A percentile compares a stretch with the other conserved stretches of the same genome.
Conservation (phyloP, 1,140 invertebrate genomes). For the Hyposmocoma kahamanoa region DNA sequence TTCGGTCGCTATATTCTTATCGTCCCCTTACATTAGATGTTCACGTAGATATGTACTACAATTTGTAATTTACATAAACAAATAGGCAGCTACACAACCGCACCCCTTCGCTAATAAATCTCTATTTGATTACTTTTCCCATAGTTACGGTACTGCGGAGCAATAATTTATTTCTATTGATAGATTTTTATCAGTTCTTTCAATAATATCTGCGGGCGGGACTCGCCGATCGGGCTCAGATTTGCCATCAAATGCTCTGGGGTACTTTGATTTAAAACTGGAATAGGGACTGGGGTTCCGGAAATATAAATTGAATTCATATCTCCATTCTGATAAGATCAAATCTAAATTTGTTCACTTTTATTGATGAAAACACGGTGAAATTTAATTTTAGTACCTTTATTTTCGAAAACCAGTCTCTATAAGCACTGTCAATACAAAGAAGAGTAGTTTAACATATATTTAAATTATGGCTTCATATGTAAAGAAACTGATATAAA, state of each 20-base stretch:
- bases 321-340: conserved; percentile 47
- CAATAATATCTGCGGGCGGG: conserved; percentile 46
- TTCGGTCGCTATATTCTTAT: too few relatives aligned
- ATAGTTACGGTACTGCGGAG: conserved; percentile 16
- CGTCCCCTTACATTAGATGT: too few relatives aligned
- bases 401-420: too few relatives aligned
- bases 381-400: too few relatives aligned
- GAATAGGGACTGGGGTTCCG: conserved; percentile 38
- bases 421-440: too few relatives aligned
- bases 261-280: conserved; percentile 55
- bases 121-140: conserved; percentile 20
- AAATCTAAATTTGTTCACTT: too few relatives aligned
- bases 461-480: too few relatives aligned
- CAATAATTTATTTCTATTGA: conserved; percentile 37
- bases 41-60: too few relatives aligned
- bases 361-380: too few relatives aligned
- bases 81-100: neutral
- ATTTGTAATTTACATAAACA: conserved; percentile 4
- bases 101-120: conserved; percentile 17
- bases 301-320: conserved; percentile 69
- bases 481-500: too few relatives aligned
- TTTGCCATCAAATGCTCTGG: conserved; percentile 38
- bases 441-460: too few relatives aligned
- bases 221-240: conserved; percentile 36
- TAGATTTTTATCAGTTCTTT: conserved; percentile 44